Evolutionary conservation across 2,797 vertebrate species (phyloP).

Genomic region (Smutsia gigantea): DNA sequence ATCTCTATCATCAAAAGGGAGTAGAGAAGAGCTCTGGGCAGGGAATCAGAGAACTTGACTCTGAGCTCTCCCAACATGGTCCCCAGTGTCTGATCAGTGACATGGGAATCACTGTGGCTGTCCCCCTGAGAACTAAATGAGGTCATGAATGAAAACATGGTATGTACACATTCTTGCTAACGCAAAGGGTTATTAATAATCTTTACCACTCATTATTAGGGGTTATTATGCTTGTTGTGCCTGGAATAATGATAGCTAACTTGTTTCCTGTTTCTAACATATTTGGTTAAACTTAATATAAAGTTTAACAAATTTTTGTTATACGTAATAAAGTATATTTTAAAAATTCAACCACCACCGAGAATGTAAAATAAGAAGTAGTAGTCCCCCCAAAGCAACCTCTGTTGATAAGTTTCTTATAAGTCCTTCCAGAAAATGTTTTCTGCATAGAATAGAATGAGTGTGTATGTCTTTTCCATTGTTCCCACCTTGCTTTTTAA

Average conservation of each 20-base stretch:
- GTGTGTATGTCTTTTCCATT: not conserved
- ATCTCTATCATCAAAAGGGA: not conserved
- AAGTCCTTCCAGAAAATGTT: conserved; percentile 5
- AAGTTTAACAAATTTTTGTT: conserved; percentile 22
- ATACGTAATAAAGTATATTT: conserved; percentile 47
- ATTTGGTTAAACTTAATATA: conserved; percentile 41
- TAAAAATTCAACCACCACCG: conserved; percentile 11
- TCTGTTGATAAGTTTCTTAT: not conserved
- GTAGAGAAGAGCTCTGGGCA: not conserved
- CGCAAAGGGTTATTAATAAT: not conserved
- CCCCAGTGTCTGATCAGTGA: not conserved
- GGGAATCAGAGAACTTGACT: not conserved
- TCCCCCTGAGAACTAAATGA: not conserved
- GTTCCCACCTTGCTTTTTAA: not conserved
- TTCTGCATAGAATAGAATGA: not conserved
- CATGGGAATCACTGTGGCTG: not conserved
- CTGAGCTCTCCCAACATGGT: not conserved
- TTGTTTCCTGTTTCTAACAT: conserved; percentile 11
- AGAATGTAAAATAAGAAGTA: not conserved
- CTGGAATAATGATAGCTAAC: conserved; percentile 17
- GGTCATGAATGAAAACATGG: not conserved
- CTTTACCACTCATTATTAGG: conserved; percentile 27
- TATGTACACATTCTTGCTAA: not conserved
- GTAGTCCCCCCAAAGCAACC: not conserved
- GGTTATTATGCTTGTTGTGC: conserved; percentile 2